Evolutionary conservation across 2,797 vertebrate species (phyloP), one percentile per base, ranked within the genome.

Genomic region (Macropodus opercularis): DNA sequence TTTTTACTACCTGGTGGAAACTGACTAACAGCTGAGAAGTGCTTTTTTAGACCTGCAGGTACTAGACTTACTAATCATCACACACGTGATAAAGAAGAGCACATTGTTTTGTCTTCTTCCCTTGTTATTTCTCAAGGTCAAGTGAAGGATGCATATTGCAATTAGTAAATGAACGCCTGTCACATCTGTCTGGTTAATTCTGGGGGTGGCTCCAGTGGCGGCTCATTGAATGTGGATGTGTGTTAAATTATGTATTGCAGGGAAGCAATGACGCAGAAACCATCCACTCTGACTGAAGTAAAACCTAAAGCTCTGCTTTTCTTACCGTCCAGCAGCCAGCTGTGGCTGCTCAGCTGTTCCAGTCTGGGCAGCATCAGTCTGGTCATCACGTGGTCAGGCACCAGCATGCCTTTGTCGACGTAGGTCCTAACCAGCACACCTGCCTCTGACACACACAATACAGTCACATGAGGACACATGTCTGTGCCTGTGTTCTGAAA

Each of bases 281-380:
- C 10, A 19, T 14, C 10, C 31, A 19, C 17, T 46, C 13, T 17
- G 15, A 15, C 6, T 29, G 4, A 9, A 27, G 14, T 27, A 14
- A 22, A n/a, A 50, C 22, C 12, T 34, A 23, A 64, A 54, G 26
- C 8, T n/a, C 1, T 4, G 9, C 11, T 46, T 12, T 38, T 54
- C 92, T 91, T 92, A 98, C 96, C 96, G 0, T 98, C 95, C 0
- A 98, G 85, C 11, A 98, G 81, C 96, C 96, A 99, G 87, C 91
- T 96, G 80, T 96, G 90, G 14, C 66, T 60, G 0, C 64, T 92
- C 59, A 95, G 88, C 47, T 93, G 92, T 77, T 96, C 92, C 84
- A 98, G 81, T 85, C 94, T 94, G 0, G 84, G 82, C 84, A 96
- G 81, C 93, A 98, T 92, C 59, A 98, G 77, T 0, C 82, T 90